phyloP scores from a whole-genome alignment of 2,888 invertebrate species.

The Eulithis testata region DNA sequence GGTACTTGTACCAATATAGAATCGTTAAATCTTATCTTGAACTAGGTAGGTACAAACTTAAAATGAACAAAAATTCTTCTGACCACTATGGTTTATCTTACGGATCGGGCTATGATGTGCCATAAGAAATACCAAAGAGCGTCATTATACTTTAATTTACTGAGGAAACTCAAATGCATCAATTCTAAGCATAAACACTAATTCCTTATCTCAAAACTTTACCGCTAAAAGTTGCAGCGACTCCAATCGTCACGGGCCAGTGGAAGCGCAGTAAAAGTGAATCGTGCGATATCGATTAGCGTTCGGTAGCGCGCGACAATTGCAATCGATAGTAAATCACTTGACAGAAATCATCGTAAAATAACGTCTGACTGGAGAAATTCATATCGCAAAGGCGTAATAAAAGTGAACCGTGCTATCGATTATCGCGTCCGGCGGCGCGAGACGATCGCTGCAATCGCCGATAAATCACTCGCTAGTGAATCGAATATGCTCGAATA shows the following conservation, averaged over 20 bases:
- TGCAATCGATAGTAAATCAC: constrained; percentile 71
- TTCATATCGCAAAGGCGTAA: constrained; percentile 46
- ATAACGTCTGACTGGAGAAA: constrained; percentile 6
- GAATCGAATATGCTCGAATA: constrained; percentile 56
- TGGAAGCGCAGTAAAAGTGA: constrained; percentile 58
- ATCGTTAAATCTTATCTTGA: too few species aligned
- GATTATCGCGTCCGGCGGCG: constrained; percentile 70
- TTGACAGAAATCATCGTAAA: constrained; percentile 14
- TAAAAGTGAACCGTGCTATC: constrained; percentile 69
- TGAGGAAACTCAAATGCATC: too few species aligned
- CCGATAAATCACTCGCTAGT: constrained; percentile 68
- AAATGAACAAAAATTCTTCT: too few species aligned
- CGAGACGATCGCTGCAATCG: constrained; percentile 68
- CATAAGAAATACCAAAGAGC: too few species aligned
- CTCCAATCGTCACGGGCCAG: constrained; percentile 54
- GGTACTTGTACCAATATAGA: too few species aligned
- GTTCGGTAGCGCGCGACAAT: constrained; percentile 63
- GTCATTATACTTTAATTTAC: too few species aligned
- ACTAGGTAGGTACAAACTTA: too few species aligned
- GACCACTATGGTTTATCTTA: too few species aligned
- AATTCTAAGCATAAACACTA: too few species aligned
- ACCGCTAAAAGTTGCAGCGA: constrained; percentile 52
- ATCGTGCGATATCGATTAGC: constrained; percentile 68
- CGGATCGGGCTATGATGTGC: too few species aligned
- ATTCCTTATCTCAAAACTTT: not conserved